A percentile compares a stretch with the other conserved stretches of the same genome.
These are phyloP conservation scores for Lagocephalus sceleratus DNA, from an alignment of 2,797 vertebrate species.

Conservation along the genomic window DNA sequence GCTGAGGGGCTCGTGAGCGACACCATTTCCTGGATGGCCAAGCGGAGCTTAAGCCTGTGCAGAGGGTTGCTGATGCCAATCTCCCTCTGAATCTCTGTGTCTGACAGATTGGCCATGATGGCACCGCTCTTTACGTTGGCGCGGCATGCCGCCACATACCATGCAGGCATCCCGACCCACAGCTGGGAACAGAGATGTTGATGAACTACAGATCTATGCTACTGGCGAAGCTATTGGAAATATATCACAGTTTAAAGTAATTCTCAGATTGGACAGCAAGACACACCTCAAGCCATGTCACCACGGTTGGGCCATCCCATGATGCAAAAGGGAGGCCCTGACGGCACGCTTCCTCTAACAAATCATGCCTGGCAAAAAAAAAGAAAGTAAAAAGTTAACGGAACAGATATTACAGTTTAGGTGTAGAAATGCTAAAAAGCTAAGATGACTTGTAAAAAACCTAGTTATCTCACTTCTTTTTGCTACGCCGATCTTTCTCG, in stretches of 20 bases:
- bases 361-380: slow-evolving; percentile 80
- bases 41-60: slow-evolving; percentile 88
- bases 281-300: slow-evolving; percentile 90
- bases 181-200: slow-evolving; percentile 66
- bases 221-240: neutral
- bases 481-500: slow-evolving; percentile 90
- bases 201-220: neutral
- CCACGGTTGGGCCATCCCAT: slow-evolving; percentile 93
- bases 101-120: slow-evolving; percentile 92
- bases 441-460: too few species aligned
- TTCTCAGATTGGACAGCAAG: neutral
- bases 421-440: slow-evolving; percentile 2
- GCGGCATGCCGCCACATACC: slow-evolving; percentile 92
- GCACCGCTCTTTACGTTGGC: slow-evolving; percentile 93
- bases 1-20: slow-evolving; percentile 89
- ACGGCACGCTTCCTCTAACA: slow-evolving; percentile 90
- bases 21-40: slow-evolving; percentile 95
- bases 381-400: slow-evolving; percentile 30
- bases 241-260: too few species aligned
- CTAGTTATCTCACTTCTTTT: slow-evolving; percentile 85
- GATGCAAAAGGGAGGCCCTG: slow-evolving; percentile 92
- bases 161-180: slow-evolving; percentile 94
- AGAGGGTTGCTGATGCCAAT: slow-evolving; percentile 92
- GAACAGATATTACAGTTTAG: slow-evolving; percentile 19
- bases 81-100: slow-evolving; percentile 91